Conservation (phyloP, 1,140 invertebrate species). For the Diorhabda elongata region DNA sequence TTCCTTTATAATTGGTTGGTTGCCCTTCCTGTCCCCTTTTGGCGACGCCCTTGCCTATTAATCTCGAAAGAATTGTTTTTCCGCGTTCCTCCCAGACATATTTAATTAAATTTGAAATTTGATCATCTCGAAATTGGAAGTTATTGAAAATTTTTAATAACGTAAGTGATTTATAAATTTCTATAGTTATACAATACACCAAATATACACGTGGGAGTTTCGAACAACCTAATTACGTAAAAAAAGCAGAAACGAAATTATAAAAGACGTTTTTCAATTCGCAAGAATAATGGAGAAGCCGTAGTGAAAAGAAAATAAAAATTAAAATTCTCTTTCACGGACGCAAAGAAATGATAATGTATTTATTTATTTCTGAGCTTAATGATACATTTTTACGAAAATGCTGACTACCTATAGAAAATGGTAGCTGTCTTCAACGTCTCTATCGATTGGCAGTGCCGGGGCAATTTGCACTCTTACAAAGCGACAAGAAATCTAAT, state of each 20-base stretch:
- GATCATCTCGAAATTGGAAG: too few species aligned
- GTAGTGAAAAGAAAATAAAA: not conserved
- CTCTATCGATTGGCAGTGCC: conserved; percentile 1
- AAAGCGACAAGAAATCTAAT: not conserved
- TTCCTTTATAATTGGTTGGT: too few species aligned
- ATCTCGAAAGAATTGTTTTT: too few species aligned
- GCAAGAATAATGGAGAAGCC: not conserved
- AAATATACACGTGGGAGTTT: not conserved
- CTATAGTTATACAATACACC: not conserved
- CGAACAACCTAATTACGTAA: not conserved
- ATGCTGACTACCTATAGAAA: not conserved
- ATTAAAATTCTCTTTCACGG: conserved; percentile 2
- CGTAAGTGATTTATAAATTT: too few species aligned
- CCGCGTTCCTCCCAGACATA: too few species aligned
- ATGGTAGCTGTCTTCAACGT: not conserved
- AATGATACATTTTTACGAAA: conserved; percentile 3
- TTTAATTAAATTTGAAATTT: too few species aligned
- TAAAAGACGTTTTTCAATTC: not conserved
- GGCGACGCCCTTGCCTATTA: too few species aligned
- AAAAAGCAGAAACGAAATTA: conserved; percentile 1
- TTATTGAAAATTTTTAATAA: too few species aligned
- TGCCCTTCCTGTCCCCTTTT: too few species aligned
- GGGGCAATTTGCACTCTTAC: not conserved
- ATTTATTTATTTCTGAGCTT: conserved; percentile 1
- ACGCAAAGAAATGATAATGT: conserved; percentile 1